Conservation (phyloP, 2,888 invertebrate species). For the Phengaris arion region DNA sequence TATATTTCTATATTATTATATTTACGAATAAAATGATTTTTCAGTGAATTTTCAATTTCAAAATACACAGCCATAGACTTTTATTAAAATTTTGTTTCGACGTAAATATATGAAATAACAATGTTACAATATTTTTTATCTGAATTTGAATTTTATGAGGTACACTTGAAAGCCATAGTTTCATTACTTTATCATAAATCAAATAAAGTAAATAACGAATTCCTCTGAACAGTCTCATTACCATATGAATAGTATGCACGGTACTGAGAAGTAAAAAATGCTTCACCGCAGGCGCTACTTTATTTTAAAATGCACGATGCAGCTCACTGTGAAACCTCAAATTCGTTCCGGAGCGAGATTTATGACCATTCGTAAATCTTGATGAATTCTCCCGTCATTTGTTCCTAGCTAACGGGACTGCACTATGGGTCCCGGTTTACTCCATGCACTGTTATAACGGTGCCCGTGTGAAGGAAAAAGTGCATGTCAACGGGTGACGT, state of each 20-base stretch:
- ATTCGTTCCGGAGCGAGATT: conserved; percentile 65
- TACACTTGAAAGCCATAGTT: conserved; percentile 38
- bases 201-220: conserved; percentile 33
- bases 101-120: background rate
- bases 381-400: conserved; percentile 61
- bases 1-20: too few relatives aligned
- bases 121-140: background rate
- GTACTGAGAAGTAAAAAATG: conserved; percentile 32
- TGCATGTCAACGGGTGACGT: conserved; percentile 72
- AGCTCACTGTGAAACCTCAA: conserved; percentile 69
- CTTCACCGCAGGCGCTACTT: conserved; percentile 56
- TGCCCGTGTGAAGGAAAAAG: conserved; percentile 65
- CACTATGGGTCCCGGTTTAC: conserved; percentile 72
- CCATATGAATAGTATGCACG: conserved; percentile 17
- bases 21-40: too few relatives aligned
- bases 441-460: conserved; percentile 73
- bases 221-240: conserved; percentile 44
- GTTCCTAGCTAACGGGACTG: conserved; percentile 62
- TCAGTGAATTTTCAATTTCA: too few relatives aligned
- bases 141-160: background rate
- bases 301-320: conserved; percentile 48
- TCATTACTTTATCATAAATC: conserved; percentile 45
- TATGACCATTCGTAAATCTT: conserved; percentile 66
- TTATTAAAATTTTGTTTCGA: background rate
- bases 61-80: background rate